These are phyloP conservation scores for Camelus bactrianus DNA, from an alignment of 2,113 vertebrate genomes.

Conservation along the genomic window DNA sequence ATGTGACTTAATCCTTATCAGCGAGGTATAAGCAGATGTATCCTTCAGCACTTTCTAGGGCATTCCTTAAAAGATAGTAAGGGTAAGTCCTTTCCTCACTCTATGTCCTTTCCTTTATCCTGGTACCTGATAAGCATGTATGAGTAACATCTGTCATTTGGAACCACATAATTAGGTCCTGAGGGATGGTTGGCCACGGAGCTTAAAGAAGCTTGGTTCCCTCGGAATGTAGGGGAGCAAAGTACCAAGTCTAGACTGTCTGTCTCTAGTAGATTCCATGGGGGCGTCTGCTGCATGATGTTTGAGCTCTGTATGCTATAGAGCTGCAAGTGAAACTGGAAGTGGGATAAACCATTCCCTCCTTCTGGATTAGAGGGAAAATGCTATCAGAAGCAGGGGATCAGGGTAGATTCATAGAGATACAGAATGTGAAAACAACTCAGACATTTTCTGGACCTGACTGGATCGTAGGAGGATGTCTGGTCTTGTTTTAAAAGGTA, in stretches of 20 bases:
- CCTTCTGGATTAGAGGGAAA: not conserved
- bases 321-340: not conserved
- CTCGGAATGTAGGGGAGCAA: not conserved
- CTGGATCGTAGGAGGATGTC: not conserved
- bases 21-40: not conserved
- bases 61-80: not conserved
- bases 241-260: not conserved
- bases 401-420: not conserved
- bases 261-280: not conserved
- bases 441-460: not conserved
- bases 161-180: not conserved
- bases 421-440: not conserved
- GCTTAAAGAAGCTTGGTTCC: not conserved
- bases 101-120: not conserved
- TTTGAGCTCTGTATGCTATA: not conserved
- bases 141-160: not conserved
- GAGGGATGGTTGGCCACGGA: not conserved
- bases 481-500: not conserved
- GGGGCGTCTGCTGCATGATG: not conserved
- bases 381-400: not conserved
- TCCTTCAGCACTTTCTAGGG: not conserved
- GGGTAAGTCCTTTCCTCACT: not conserved
- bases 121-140: not conserved
- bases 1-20: conserved; percentile 1
- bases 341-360: not conserved